Conservation (phyloP, 2,113 vertebrate species). For the Penelope pileata region DNA sequence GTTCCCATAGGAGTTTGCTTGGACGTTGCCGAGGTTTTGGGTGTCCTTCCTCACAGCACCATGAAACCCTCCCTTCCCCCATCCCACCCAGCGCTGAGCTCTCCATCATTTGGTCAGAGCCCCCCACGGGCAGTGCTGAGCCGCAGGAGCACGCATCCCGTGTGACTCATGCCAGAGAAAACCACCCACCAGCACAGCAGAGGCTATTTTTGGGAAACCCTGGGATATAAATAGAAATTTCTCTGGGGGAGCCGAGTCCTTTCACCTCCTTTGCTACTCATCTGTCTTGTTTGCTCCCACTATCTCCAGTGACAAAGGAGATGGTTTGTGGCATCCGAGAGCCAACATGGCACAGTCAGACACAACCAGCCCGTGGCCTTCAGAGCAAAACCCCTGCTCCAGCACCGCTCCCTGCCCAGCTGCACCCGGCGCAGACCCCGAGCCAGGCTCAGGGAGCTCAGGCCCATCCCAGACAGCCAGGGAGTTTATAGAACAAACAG, state of each 20-base stretch:
- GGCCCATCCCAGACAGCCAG: neutral
- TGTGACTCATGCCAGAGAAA: neutral
- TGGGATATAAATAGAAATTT: constrained; percentile 9
- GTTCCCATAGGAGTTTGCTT: neutral
- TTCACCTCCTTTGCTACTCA: neutral
- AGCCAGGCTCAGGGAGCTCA: neutral
- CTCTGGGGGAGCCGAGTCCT: neutral
- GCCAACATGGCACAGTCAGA: neutral
- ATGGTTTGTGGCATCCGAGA: neutral
- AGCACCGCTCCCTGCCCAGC: neutral
- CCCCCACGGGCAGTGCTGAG: neutral
- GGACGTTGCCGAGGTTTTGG: neutral
- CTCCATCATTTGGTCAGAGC: neutral
- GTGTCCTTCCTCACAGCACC: neutral
- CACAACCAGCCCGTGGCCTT: neutral
- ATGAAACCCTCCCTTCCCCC: neutral
- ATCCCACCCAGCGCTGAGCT: neutral
- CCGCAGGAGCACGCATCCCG: neutral
- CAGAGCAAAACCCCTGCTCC: neutral
- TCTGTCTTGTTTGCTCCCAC: neutral
- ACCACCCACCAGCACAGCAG: neutral
- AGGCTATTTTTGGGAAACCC: neutral
- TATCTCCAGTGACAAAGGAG: neutral
- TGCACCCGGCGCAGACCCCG: neutral
- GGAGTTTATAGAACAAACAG: neutral